A percentile compares a stretch with the other conserved stretches of the same genome.
phyloP scores from a whole-genome alignment of 1,140 invertebrate genomes.

The fruit fly (Drosophila melanogaster) region Release_6_plus_ISO1_MT NT_033777.3:4936001-4936500 shows the following conservation, averaged over 20 bases:
- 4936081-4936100: slow-evolving; percentile 81
- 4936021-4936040: slow-evolving; percentile 88
- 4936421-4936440: slow-evolving; percentile 1
- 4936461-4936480: slow-evolving; percentile 61
- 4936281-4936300: slow-evolving; percentile 85
- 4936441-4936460: slow-evolving; percentile 62
- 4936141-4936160: slow-evolving; percentile 74
- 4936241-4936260: slow-evolving; percentile 70
- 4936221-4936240: slow-evolving; percentile 24
- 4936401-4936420: slow-evolving; percentile 53
- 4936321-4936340: slow-evolving; percentile 80
- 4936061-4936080: slow-evolving; percentile 85
- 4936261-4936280: slow-evolving; percentile 78
- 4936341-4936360: slow-evolving; percentile 86
- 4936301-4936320: slow-evolving; percentile 86
- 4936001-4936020: slow-evolving; percentile 86
- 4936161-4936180: slow-evolving; percentile 74
- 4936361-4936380: slow-evolving; percentile 87
- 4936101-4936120: slow-evolving; percentile 45
- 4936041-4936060: slow-evolving; percentile 87
- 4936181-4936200: slow-evolving; percentile 76
- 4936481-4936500: slow-evolving; percentile 63
- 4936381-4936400: slow-evolving; percentile 88
- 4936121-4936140: slow-evolving; percentile 65
- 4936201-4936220: slow-evolving; percentile 47